phyloP scores from a whole-genome alignment of 2,113 vertebrate genomes.

The Alosa alosa region DNA sequence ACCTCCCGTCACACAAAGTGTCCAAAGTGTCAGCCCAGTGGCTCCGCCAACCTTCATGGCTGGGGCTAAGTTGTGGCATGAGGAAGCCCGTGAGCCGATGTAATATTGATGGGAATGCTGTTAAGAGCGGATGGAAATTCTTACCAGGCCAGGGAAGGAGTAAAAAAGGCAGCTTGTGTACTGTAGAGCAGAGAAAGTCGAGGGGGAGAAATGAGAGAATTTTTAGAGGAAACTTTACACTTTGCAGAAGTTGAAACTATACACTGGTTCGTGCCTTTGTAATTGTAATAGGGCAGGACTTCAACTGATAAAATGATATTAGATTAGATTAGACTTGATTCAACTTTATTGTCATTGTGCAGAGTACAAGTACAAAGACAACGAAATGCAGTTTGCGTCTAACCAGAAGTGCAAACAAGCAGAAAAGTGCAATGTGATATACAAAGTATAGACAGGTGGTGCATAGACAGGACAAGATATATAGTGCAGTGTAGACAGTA shows the following conservation, averaged over 20 bases:
- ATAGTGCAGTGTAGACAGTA: no score
- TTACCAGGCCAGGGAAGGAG: not conserved
- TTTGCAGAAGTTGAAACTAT: not conserved
- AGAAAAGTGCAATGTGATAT: no score
- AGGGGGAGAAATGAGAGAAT: not conserved
- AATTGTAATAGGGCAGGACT: no score
- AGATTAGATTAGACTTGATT: no score
- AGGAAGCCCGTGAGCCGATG: not conserved
- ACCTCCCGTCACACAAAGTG: not conserved
- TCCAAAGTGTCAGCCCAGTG: not conserved
- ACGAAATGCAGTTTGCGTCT: no score
- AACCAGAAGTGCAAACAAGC: no score
- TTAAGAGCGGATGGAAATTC: conserved; percentile 10
- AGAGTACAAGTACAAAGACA: no score
- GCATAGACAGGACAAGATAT: no score
- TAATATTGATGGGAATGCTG: conserved; percentile 7
- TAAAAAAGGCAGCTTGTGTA: not conserved
- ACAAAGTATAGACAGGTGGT: no score
- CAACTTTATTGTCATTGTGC: no score
- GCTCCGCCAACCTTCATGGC: not conserved
- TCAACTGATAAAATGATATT: no score
- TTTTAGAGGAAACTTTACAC: not conserved
- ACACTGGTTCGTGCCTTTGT: not conserved
- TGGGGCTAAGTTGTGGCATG: not conserved
- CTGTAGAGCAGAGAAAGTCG: not conserved